Base-by-base conservation (phyloP, 2,888 invertebrate species). In the Heliconius sara region DNA sequence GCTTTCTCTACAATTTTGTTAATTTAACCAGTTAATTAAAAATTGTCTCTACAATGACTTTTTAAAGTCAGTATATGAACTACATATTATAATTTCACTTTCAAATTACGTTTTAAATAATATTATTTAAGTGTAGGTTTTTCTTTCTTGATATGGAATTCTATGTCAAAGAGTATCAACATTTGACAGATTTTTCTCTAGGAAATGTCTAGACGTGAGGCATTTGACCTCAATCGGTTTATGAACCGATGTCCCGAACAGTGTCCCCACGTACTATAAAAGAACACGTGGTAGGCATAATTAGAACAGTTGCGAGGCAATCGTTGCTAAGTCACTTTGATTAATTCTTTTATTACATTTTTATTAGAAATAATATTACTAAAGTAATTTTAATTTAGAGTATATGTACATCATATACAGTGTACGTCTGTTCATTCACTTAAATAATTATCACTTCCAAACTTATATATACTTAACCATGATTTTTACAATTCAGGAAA, bases 261-360 rank as follows among this genome's bases (percentile, higher is more conserved):
- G 86, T 90, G 91, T 91, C 89, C 90, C 89, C 89, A 84, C 86
- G 77, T 79, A 74, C 77, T 79, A 79, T 79, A 73, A 80, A 79
- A 80, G 84, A 87, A 87, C 93, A 93, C 94, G 94, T 94, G 94
- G 91, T 89, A 79, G 83, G 84, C 91, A 91, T 86, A 90, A 89
- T 89, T 91, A 91, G 89, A 90, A 81, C 86, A 86, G 87, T 86
- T 85, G 85, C 85, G 83, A 85, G 77, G 83, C 83, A 74, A 77
- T 34, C 52, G 71, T 52, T 71, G 12, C 22, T 57, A 5, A 57
- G 12, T 72, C 57, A 47, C 4, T 52, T 27, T 72, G 1, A 22
- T 30, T 52, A 27, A 27, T 30, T 57, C 10, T 34, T 22, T n/a
- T 12, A 30, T 30, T n/a, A 10, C 12, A 13, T 22, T 22, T n/a